Base-by-base conservation (phyloP, 2,113 vertebrate genomes). In the Nycticebus coucang region DNA sequence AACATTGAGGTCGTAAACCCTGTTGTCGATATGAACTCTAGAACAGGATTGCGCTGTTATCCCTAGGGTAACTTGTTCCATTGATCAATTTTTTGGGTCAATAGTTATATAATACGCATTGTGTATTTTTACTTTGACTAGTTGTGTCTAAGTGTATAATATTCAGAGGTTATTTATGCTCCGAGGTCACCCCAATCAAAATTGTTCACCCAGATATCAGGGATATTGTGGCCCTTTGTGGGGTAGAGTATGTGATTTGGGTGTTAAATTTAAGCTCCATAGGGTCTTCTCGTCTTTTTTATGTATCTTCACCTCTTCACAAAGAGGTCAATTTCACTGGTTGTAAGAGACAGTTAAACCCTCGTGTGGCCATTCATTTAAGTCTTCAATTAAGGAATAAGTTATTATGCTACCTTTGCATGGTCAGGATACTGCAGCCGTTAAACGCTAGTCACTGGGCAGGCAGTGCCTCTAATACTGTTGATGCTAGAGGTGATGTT, bases 361-460 rank as follows among this genome's bases (percentile, higher is more conserved):
- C 92, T 98, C 95, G 88, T 98, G 41, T 35, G 50, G 92, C 97
- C 97, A 9, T 98, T 98, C 97, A 98, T 98, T 92, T 97, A 28
- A 80, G 97, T 98, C 97, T 57, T 59, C 53, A 98, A 95, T 98
- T 98, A 98, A 83, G 83, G 28, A 96, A 98, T 97, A 98, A 98
- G 84, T 98, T 97, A 98, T 98, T 97, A 95, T 87, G 95, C 98
- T 98, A 97, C 97, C 97, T 98, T 98, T 13, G 97, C 97, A 97
- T 84, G 81, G 98, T 98, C 89, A 98, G 82, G 77, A 96, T 98
- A 97, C 97, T 79, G 96, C 96, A 88, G 97, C 45, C 97, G 87
- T 97, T 98, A 0, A 98, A 97, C 69, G 0, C 45, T 7, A 18
- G 71, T 98, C 97, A 98, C 96, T 87, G 97, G 95, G 97, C 96